Evolutionary conservation across 2,888 invertebrate species (phyloP).

Genomic region (Melikaiella ostensackeni): DNA sequence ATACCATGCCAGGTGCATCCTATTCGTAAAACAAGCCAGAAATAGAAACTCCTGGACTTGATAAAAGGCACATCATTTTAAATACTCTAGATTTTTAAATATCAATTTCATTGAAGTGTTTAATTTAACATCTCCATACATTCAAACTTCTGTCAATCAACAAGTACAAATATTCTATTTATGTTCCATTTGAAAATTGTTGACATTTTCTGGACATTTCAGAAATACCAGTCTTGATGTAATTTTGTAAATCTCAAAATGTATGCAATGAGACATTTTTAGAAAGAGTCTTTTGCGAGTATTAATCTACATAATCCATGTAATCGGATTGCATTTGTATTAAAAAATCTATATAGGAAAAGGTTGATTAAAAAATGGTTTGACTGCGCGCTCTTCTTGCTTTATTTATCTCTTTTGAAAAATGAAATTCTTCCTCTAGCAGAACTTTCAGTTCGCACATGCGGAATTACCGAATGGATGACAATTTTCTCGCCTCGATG

Average conservation of each 20-base stretch:
- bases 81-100: not conserved
- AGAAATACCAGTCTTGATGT: no score
- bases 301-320: not conserved
- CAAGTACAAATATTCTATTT: not conserved
- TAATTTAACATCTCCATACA: not conserved
- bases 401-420: not conserved
- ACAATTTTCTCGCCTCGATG: conserved; percentile 13
- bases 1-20: not conserved
- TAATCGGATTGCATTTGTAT: not conserved
- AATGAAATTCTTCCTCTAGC: not conserved
- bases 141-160: not conserved
- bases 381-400: not conserved
- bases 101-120: not conserved
- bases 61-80: no score
- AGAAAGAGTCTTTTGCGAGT: not conserved
- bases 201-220: not conserved
- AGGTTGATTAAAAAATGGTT: not conserved
- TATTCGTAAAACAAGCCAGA: not conserved
- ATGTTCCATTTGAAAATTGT: not conserved
- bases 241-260: no score
- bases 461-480: not conserved
- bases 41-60: not conserved
- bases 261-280: not conserved
- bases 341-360: not conserved
- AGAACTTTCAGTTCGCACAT: not conserved